Evolutionary conservation across 2,113 vertebrate genomes (phyloP).

Genomic region (Heterotilapia buettikoferi): DNA sequence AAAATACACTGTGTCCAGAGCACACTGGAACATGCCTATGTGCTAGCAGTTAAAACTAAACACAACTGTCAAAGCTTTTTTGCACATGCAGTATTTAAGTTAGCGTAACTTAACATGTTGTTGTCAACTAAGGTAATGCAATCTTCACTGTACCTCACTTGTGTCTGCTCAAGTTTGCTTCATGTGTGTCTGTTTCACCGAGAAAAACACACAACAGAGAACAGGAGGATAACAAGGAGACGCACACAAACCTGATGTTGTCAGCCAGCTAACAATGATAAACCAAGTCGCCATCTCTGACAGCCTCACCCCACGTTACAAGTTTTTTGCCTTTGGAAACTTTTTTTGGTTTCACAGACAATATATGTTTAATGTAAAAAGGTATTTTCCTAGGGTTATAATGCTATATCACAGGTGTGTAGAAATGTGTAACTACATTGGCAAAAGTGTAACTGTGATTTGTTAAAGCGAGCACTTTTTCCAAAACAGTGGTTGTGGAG

Average conservation of each 20-base stretch:
- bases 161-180: neutral
- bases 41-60: neutral
- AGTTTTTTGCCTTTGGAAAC: neutral
- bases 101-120: rapidly evolving
- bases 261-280: neutral
- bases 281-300: neutral
- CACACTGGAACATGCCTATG: neutral
- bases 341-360: neutral
- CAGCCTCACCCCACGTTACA: neutral
- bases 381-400: neutral
- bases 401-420: neutral
- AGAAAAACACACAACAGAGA: neutral
- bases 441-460: neutral
- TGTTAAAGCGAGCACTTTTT: neutral
- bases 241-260: neutral
- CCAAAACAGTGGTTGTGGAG: neutral
- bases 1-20: neutral
- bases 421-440: neutral
- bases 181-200: neutral
- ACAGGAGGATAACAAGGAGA: neutral
- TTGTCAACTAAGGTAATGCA: neutral
- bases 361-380: neutral
- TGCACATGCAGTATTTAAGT: neutral
- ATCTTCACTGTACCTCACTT: neutral
- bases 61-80: neutral